phyloP scores from a whole-genome alignment of 35 echinoderm and acorn worm genomes.

The Antedon bifida region DNA sequence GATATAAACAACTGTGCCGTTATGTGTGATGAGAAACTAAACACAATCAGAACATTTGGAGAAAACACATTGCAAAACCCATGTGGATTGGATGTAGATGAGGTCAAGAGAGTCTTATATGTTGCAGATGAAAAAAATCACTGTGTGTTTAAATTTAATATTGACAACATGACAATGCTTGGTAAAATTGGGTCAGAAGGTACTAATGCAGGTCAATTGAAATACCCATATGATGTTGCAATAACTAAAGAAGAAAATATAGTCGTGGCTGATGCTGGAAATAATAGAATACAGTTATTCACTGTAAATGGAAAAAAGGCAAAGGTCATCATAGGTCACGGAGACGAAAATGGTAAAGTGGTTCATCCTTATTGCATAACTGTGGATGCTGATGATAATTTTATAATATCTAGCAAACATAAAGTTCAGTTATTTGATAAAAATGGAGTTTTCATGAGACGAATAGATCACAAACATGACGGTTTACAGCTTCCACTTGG shows the following conservation, averaged over 20 bases:
- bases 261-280: not conserved
- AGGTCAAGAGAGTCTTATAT: not conserved
- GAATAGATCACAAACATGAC: not conserved
- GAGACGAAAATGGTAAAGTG: not conserved
- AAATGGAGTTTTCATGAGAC: not conserved
- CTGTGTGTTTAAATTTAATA: not conserved
- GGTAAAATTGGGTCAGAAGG: too few relatives aligned
- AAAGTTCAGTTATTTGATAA: not conserved
- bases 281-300: not conserved
- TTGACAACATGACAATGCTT: too few relatives aligned
- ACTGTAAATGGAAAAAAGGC: not conserved
- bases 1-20: not conserved
- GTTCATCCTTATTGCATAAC: not conserved
- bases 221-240: not conserved
- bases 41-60: not conserved
- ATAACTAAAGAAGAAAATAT: not conserved
- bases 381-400: not conserved
- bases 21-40: not conserved
- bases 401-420: not conserved
- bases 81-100: not conserved
- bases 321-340: not conserved
- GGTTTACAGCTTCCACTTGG: not conserved
- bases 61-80: not conserved
- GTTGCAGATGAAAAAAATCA: not conserved
- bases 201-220: not conserved